Percentiles rank a stretch among this genome's conserved stretches.
Conservation (phyloP, 2,888 invertebrate species). For the Eupithecia tripunctaria region DNA sequence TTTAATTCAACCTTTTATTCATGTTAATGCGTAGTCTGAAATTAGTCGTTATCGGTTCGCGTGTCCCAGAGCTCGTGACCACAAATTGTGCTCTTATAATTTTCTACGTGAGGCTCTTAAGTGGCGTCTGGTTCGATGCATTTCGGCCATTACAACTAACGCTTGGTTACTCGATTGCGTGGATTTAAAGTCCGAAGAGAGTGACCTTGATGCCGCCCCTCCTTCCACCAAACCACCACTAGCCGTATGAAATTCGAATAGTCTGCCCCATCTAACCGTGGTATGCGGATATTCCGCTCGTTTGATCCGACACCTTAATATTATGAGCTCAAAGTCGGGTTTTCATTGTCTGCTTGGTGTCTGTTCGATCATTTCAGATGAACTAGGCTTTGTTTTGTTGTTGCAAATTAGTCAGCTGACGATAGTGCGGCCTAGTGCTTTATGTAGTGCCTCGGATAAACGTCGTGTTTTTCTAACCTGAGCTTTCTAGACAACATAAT, state of each 20-base stretch:
- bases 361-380: slow-evolving; percentile 51
- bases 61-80: slow-evolving; percentile 64
- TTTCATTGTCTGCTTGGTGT: slow-evolving; percentile 52
- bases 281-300: slow-evolving; percentile 66
- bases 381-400: slow-evolving; percentile 71
- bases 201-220: slow-evolving; percentile 75
- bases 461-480: slow-evolving; percentile 61
- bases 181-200: slow-evolving; percentile 72
- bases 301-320: slow-evolving; percentile 57
- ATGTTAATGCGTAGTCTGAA: slow-evolving; percentile 73
- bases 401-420: slow-evolving; percentile 81
- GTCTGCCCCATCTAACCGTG: slow-evolving; percentile 71
- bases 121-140: slow-evolving; percentile 65
- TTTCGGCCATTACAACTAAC: slow-evolving; percentile 63
- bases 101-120: slow-evolving; percentile 65
- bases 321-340: slow-evolving; percentile 56
- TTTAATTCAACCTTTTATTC: slow-evolving; percentile 61
- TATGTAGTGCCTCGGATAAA: slow-evolving; percentile 60
- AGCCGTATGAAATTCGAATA: slow-evolving; percentile 76
- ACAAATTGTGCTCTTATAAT: slow-evolving; percentile 63
- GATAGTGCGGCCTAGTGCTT: slow-evolving; percentile 68
- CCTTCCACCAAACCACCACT: slow-evolving; percentile 57
- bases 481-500: slow-evolving; percentile 30
- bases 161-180: slow-evolving; percentile 71
- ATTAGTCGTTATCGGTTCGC: slow-evolving; percentile 73